Base-by-base conservation (phyloP, 2,113 vertebrate species). In the Pterophyllum scalare region DNA sequence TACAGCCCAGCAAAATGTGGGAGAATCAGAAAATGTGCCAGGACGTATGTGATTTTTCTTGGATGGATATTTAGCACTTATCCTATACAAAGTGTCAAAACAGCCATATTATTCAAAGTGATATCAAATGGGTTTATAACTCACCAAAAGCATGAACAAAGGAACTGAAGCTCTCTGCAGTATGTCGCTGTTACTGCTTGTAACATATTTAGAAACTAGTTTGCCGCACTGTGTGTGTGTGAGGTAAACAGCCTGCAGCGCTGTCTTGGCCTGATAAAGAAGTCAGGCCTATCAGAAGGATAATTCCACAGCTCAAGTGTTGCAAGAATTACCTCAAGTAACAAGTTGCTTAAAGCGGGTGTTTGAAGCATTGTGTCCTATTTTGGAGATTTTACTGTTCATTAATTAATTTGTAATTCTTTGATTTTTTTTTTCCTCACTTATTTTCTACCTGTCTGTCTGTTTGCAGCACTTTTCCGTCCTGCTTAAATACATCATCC, bases 401-500 rank as follows among this genome's bases (percentile, higher is more conserved):
- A 33, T n/a, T 24, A 6, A 54, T n/a, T 31, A 12, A 6, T 54
- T n/a, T n/a, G 7, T 59, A 49, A 3, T 15, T 57, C 12, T 59
- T 58, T 64, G 2, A 77, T 35, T 14, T 14, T 58, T 59, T 56
- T 24, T 77, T 40, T 19, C 22, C 22, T 46, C 10, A 5, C 14
- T 0, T 17, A 20, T 24, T 78, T 26, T 49, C 28, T 43, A 54
- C 60, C 33, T 81, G 12, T 11, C 14, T 77, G 61, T 89, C 49
- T 70, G 2, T 78, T 78, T 79, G 0, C 93, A 99, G 98, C 98
- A 99, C 93, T 97, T 99, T 24, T 97, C 97, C 4, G 92, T 99
- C 78, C 93, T 99, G 14, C 94, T 99, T 79, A 99, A 99, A 93
- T 99, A 99, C 87, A 19, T 99, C 81, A 99, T 99, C 94, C 97